Evolutionary conservation across 2,113 vertebrate genomes (phyloP).

Genomic region (Ictalurus punctatus): DNA sequence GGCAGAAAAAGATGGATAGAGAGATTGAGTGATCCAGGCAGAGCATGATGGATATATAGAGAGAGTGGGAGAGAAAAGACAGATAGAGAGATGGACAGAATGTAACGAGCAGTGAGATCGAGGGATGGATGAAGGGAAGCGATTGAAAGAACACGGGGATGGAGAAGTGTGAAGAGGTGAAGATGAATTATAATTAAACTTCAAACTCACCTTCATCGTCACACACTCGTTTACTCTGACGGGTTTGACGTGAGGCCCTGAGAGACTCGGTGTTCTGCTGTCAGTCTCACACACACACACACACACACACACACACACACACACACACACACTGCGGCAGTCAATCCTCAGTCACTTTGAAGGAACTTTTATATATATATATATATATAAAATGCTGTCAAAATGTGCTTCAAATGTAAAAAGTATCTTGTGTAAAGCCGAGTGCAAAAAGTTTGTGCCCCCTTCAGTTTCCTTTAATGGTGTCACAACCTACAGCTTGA

Average conservation of each 20-base stretch:
- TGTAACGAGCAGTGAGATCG: background rate
- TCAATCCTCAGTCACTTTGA: conserved; percentile 27
- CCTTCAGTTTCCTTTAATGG: background rate
- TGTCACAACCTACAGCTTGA: background rate
- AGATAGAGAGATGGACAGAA: background rate
- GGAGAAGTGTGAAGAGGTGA: background rate
- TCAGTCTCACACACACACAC: background rate
- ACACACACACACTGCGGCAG: background rate
- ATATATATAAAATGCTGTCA: background rate
- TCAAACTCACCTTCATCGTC: conserved; percentile 10
- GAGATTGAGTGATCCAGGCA: background rate
- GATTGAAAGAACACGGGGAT: background rate
- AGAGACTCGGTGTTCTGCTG: background rate
- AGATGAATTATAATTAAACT: conserved; percentile 25
- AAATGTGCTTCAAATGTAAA: background rate
- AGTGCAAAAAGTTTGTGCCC: background rate
- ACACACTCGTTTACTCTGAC: background rate
- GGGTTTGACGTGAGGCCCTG: background rate
- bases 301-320: background rate
- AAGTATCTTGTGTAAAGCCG: background rate
- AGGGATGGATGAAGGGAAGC: conserved; percentile 43
- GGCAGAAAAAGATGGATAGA: background rate
- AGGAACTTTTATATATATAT: background rate
- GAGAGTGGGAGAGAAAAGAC: background rate
- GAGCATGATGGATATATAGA: background rate